Base-by-base conservation (phyloP, 2,797 vertebrate species). In the Melanotaenia pygmaea region DNA sequence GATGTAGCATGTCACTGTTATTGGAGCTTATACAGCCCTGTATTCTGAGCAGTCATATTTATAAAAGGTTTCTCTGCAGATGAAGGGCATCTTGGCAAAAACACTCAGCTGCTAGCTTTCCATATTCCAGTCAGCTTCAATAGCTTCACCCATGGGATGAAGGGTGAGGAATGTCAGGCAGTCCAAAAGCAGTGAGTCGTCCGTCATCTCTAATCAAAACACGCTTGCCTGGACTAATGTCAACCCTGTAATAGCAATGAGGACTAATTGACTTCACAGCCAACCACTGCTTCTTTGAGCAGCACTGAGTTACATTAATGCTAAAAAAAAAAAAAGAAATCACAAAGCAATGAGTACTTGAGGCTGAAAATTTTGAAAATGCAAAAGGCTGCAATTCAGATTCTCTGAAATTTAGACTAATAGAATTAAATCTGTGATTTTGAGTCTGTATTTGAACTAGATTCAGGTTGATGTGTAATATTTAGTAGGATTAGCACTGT, bases 191-290 rank as follows among this genome's bases (percentile, higher is more conserved):
- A 86, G 86, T 30, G 82, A 91, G 90, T 90, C 81, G 85, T 87
- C 91, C 91, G 93, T 92, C 93, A 91, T 92, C 88, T 91, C 88
- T 88, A 89, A 92, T 93, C 88, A 93, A 90, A 91, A 91, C 89
- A 91, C 79, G 87, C 82, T 88, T 91, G 90, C 81, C 83, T 90
- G 86, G 82, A 88, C 91, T 90, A 89, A 93, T 91, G 92, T 92
- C 92, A 91, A 83, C 77, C 87, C 91, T 88, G 87, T 91, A 91
- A 92, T 84, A 88, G 90, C 89, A 86, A 91, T 88, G 83, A 91
- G 77, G 83, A 90, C 92, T 94, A 92, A 93, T 92, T 92, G 88
- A 93, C 88, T 92, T 91, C 88, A 85, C 87, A 85, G 88, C 82
- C 86, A 88, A 90, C 81, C 85, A 84, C 85, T 81, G 89, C 86